Conservation (phyloP, 2,888 invertebrate genomes). For the Eristalis tenax region DNA sequence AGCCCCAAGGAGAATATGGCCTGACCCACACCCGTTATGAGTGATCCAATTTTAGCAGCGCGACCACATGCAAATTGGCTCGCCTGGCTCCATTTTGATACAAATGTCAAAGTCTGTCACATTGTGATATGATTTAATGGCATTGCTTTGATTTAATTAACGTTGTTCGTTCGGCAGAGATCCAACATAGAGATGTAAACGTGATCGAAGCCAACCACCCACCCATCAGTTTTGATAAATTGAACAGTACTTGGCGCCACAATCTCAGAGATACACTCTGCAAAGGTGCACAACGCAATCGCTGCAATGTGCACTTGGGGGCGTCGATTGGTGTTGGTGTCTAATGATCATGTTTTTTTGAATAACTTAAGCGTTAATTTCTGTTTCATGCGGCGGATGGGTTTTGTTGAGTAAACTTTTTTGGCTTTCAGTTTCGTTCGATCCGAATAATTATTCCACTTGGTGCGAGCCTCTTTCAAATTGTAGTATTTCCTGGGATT, state of each 20-base stretch:
- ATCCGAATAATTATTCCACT: neutral
- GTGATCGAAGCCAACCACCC: slow-evolving; percentile 59
- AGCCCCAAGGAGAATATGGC: slow-evolving; percentile 39
- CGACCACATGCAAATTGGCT: slow-evolving; percentile 55
- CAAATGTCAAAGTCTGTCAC: slow-evolving; percentile 71
- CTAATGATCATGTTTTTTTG: slow-evolving; percentile 61
- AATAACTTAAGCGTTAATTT: slow-evolving; percentile 39
- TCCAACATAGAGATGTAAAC: slow-evolving; percentile 55
- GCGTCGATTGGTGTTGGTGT: slow-evolving; percentile 62
- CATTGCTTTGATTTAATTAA: slow-evolving; percentile 70
- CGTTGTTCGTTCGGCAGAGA: slow-evolving; percentile 54
- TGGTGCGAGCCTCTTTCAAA: neutral
- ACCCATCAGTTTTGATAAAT: slow-evolving; percentile 66
- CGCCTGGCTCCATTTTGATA: slow-evolving; percentile 54
- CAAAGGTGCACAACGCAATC: slow-evolving; percentile 2
- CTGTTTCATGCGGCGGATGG: slow-evolving; percentile 19
- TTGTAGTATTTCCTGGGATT: neutral
- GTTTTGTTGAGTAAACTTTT: neutral
- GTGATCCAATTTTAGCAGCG: slow-evolving; percentile 52
- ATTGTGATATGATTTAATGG: slow-evolving; percentile 71
- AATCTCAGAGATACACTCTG: slow-evolving; percentile 29
- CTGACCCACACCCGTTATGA: slow-evolving; percentile 66
- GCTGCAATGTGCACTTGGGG: slow-evolving; percentile 59
- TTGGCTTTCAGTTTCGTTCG: neutral
- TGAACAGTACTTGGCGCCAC: slow-evolving; percentile 68